Conservation (phyloP, 2,888 invertebrate genomes). For the Bugula neritina region DNA sequence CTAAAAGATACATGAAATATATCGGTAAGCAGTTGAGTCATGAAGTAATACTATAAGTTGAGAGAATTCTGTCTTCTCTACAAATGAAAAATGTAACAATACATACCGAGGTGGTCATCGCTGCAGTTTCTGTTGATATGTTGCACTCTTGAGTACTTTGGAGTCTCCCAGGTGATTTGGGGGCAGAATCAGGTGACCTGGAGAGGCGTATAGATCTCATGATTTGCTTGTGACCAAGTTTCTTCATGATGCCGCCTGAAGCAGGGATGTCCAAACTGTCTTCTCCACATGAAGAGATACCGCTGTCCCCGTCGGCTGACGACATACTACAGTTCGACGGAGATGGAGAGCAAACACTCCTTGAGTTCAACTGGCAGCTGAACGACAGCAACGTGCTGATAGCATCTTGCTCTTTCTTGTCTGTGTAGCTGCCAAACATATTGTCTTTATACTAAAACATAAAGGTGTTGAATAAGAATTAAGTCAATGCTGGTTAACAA, state of each 20-base stretch:
- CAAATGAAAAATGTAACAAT: neutral
- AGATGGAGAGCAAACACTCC: neutral
- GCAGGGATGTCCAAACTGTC: conserved; percentile 6
- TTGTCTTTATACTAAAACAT: neutral
- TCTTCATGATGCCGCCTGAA: conserved; percentile 13
- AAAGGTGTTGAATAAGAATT: too few species aligned
- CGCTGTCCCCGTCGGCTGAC: conserved; percentile 14
- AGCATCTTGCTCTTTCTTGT: conserved; percentile 18
- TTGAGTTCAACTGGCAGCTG: neutral
- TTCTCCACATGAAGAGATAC: conserved; percentile 5
- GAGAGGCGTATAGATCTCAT: conserved; percentile 4
- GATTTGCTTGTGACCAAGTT: conserved; percentile 12
- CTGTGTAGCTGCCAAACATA: neutral
- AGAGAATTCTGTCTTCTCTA: too few species aligned
- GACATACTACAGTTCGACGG: neutral
- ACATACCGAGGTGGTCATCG: neutral
- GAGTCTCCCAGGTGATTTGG: neutral
- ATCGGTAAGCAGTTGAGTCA: too few species aligned
- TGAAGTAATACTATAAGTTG: too few species aligned
- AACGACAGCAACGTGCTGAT: conserved; percentile 17
- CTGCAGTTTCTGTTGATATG: neutral
- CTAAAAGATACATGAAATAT: neutral
- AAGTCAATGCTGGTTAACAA: too few species aligned
- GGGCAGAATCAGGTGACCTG: too few species aligned
- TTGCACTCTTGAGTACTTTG: neutral